phyloP scores from a whole-genome alignment of 2,888 invertebrate species.

The Yponomeuta cagnagella region DNA sequence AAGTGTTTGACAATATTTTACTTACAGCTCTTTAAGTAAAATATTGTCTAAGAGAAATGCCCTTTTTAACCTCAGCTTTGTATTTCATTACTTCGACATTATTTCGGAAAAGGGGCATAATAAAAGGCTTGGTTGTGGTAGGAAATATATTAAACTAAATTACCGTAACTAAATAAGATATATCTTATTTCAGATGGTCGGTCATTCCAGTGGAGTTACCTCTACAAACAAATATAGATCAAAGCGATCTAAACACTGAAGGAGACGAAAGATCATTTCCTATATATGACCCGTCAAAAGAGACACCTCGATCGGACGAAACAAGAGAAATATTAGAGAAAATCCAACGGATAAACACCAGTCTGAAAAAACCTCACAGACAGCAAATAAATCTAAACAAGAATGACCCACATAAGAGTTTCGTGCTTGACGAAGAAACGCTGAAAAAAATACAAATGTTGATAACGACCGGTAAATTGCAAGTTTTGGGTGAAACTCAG shows the following conservation, averaged over 20 bases:
- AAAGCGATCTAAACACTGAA: neutral
- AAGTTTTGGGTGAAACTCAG: constrained; percentile 29
- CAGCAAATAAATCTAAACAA: constrained; percentile 42
- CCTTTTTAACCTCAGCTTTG: neutral
- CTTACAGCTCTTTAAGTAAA: neutral
- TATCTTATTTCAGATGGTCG: neutral
- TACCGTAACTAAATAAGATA: neutral
- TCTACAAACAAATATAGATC: neutral
- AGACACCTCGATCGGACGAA: constrained; percentile 31
- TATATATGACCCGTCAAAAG: constrained; percentile 24
- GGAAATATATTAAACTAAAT: neutral
- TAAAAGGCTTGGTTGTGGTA: constrained; percentile 27
- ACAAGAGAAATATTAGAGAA: constrained; percentile 70
- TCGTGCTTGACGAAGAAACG: constrained; percentile 49
- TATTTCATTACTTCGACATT: neutral
- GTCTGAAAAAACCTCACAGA: constrained; percentile 48
- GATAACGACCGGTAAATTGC: constrained; percentile 50
- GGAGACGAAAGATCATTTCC: constrained; percentile 17
- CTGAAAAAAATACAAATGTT: constrained; percentile 56
- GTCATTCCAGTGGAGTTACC: neutral
- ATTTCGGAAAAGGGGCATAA: constrained; percentile 16
- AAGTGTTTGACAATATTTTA: constrained; percentile 23
- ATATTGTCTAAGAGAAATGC: neutral
- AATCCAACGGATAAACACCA: constrained; percentile 71
- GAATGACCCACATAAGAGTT: constrained; percentile 33